Evolutionary conservation across 1,140 invertebrate genomes (phyloP).

Genomic region (Drosophila micromelanica): DNA sequence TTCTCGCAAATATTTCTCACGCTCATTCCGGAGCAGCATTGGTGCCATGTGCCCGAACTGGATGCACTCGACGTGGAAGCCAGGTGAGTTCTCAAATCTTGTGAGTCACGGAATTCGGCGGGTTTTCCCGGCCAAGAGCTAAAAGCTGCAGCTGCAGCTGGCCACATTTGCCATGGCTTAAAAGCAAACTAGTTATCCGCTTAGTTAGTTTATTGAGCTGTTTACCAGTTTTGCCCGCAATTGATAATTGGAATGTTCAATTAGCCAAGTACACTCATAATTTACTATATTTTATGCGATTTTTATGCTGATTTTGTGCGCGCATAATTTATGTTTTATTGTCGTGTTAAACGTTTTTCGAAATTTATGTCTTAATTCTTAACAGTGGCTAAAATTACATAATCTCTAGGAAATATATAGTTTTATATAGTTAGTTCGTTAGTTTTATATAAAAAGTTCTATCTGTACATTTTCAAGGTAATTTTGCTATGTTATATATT

Average conservation of each 20-base stretch:
- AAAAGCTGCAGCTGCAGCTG: neutral
- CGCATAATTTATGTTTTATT: conserved; percentile 16
- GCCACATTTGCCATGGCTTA: neutral
- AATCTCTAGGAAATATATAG: neutral
- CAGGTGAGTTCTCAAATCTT: conserved; percentile 85
- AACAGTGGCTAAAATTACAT: neutral
- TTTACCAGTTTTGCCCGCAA: neutral
- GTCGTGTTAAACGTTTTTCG: conserved; percentile 15
- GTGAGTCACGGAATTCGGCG: neutral
- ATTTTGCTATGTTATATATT: too few relatives aligned
- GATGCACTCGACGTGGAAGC: conserved; percentile 87
- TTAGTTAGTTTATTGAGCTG: neutral
- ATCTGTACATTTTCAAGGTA: too few relatives aligned
- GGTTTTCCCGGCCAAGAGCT: conserved; percentile 47
- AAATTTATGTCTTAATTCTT: neutral
- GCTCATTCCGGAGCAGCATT: conserved; percentile 90
- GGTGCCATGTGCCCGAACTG: conserved; percentile 90
- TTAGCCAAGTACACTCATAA: conserved; percentile 14
- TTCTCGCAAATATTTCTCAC: conserved; percentile 95
- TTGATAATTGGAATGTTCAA: conserved; percentile 15
- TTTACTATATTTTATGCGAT: conserved; percentile 5
- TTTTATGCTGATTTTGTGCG: conserved; percentile 22
- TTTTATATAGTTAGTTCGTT: too few relatives aligned
- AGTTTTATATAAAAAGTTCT: neutral
- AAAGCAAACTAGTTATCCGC: neutral